A percentile compares a stretch with the other conserved stretches of the same genome.
Conservation (phyloP, 2,888 invertebrate species). For the Limenitis arthemis region DNA sequence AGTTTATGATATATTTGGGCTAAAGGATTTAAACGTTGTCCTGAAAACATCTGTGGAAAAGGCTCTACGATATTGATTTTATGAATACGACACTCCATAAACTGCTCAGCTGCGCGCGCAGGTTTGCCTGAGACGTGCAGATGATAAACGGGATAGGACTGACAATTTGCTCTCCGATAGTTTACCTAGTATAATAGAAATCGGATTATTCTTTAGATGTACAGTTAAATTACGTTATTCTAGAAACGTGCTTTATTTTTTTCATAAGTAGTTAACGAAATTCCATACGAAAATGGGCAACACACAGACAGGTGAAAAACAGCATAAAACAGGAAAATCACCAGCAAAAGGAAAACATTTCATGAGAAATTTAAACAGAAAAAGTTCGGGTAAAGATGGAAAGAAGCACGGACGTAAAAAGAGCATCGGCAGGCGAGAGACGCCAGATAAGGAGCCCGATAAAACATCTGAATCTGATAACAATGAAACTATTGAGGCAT, state of each 20-base stretch:
- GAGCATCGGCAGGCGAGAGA: constrained; percentile 49
- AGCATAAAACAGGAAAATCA: constrained; percentile 66
- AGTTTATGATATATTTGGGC: no score
- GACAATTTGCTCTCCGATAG: background rate
- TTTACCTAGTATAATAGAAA: background rate
- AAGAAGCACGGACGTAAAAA: constrained; percentile 61
- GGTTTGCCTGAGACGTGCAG: no score
- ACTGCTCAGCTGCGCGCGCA: no score
- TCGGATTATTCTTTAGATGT: background rate
- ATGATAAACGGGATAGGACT: no score
- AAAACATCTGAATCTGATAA: constrained; percentile 67
- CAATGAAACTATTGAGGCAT: constrained; percentile 57
- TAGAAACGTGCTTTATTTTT: no score
- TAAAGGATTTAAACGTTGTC: no score
- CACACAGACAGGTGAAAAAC: constrained; percentile 66
- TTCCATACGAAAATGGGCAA: constrained; percentile 63
- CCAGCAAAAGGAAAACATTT: constrained; percentile 72
- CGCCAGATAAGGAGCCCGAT: constrained; percentile 52
- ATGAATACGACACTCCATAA: no score
- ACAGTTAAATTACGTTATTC: background rate
- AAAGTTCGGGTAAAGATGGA: constrained; percentile 53
- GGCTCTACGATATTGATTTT: no score
- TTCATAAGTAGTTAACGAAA: constrained; percentile 1
- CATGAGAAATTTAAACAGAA: constrained; percentile 64
- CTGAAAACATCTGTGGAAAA: no score